phyloP scores from a whole-genome alignment of 2,113 vertebrate genomes.

The Scalopus aquaticus region DNA sequence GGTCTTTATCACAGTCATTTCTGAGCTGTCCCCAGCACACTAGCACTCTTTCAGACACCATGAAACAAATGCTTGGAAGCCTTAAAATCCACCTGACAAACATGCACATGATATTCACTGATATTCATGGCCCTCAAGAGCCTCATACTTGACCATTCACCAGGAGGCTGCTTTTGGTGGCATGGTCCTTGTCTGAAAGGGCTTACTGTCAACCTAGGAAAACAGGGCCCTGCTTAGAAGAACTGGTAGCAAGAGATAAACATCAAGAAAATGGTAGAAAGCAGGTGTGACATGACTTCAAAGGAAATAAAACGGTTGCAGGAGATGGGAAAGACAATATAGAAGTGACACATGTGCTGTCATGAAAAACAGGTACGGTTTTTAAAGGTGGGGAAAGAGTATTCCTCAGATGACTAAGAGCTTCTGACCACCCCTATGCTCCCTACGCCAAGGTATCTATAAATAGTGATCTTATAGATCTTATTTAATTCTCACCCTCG shows the following conservation, averaged over 20 bases:
- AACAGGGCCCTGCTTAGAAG: background rate
- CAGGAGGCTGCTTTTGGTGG: background rate
- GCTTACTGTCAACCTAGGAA: background rate
- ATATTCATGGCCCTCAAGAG: background rate
- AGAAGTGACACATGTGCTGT: background rate
- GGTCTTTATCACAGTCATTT: background rate
- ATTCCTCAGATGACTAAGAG: background rate
- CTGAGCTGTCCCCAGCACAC: constrained; percentile 6
- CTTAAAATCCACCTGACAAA: background rate
- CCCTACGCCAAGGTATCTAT: background rate
- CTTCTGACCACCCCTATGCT: background rate
- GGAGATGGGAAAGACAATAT: background rate
- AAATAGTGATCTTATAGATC: background rate
- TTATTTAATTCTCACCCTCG: background rate
- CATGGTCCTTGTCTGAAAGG: background rate
- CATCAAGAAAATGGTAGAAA: background rate
- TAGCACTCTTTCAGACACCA: constrained; percentile 38
- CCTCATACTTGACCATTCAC: background rate
- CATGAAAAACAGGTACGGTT: background rate
- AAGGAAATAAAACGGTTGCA: background rate
- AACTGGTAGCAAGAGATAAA: background rate
- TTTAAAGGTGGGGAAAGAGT: background rate
- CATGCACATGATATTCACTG: background rate
- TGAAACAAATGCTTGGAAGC: background rate
- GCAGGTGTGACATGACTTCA: background rate